Conservation (phyloP, 2,797 vertebrate genomes). For the Ibycter americanus region DNA sequence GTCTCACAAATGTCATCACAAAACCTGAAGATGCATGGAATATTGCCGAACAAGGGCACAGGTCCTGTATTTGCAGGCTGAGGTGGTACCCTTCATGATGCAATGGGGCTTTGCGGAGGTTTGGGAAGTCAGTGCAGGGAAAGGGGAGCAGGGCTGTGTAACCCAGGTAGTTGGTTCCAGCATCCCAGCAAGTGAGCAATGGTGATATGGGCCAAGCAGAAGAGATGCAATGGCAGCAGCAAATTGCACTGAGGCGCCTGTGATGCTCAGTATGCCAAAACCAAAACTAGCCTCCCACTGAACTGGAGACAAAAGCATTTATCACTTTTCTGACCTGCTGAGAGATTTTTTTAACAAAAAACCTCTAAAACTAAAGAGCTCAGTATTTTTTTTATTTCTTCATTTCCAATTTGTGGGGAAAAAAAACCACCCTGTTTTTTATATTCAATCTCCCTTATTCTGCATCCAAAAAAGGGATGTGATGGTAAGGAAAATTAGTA, state of each 20-base stretch:
- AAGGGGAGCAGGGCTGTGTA: constrained; percentile 48
- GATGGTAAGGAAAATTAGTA: constrained; percentile 5
- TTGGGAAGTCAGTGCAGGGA: constrained; percentile 29
- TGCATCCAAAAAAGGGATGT: not conserved
- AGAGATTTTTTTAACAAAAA: not conserved
- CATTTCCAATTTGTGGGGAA: not conserved
- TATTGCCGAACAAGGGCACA: not conserved
- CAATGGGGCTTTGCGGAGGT: constrained; percentile 21
- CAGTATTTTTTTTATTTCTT: not conserved
- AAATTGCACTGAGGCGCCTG: constrained; percentile 56
- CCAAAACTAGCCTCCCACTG: constrained; percentile 67
- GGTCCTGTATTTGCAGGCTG: not conserved
- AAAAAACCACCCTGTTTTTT: not conserved
- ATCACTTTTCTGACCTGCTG: constrained; percentile 12
- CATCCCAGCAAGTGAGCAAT: constrained; percentile 53
- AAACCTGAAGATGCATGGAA: constrained; percentile 29
- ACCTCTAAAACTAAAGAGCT: not conserved
- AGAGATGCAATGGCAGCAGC: constrained; percentile 45
- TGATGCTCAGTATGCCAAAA: constrained; percentile 52
- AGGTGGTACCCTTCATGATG: constrained; percentile 34
- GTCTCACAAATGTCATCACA: constrained; percentile 24
- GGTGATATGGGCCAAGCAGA: constrained; percentile 59
- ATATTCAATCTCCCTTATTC: not conserved
- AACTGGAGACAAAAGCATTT: constrained; percentile 57
- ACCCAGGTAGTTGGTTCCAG: constrained; percentile 58